phyloP scores from a whole-genome alignment of 2,113 vertebrate genomes.

The Formicarius rufipectus region DNA sequence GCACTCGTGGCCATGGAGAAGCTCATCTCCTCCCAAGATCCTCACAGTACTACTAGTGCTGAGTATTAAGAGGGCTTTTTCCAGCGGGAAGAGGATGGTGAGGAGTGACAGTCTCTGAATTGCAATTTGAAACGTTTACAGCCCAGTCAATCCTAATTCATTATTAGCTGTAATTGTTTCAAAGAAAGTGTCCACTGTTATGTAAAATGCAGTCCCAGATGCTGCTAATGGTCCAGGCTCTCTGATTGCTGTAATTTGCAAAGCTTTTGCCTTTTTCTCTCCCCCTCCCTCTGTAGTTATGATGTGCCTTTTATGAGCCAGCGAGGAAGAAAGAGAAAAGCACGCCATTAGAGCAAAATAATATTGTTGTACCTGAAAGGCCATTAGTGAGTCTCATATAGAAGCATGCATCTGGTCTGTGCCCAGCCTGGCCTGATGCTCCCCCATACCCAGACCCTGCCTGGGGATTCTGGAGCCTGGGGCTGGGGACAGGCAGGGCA shows the following conservation, averaged over 20 bases:
- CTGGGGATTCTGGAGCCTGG: background rate
- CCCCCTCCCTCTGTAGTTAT: slow-evolving; percentile 36
- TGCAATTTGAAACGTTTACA: slow-evolving; percentile 64
- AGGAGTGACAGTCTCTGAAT: slow-evolving; percentile 59
- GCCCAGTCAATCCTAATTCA: slow-evolving; percentile 66
- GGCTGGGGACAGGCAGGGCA: background rate
- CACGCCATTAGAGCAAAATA: slow-evolving; percentile 68
- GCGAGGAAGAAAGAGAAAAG: slow-evolving; percentile 38
- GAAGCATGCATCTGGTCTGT: slow-evolving; percentile 4
- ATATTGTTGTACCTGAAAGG: slow-evolving; percentile 67
- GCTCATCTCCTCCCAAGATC: background rate
- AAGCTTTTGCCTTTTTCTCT: slow-evolving; percentile 19
- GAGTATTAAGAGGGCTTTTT: slow-evolving; percentile 16
- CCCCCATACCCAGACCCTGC: background rate
- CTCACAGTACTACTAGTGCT: accelerated
- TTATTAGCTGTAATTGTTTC: slow-evolving; percentile 77
- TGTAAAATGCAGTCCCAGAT: slow-evolving; percentile 75
- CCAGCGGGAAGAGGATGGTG: background rate
- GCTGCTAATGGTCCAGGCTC: slow-evolving; percentile 70
- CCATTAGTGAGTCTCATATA: slow-evolving; percentile 48
- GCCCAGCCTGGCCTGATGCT: background rate
- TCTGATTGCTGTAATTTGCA: slow-evolving; percentile 76
- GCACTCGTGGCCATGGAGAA: accelerated
- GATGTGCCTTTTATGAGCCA: slow-evolving; percentile 68
- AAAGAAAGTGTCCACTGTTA: slow-evolving; percentile 74